These are phyloP conservation scores for Tenthredo mesomela DNA, from an alignment of 2,888 invertebrate species.

Conservation along the genomic window DNA sequence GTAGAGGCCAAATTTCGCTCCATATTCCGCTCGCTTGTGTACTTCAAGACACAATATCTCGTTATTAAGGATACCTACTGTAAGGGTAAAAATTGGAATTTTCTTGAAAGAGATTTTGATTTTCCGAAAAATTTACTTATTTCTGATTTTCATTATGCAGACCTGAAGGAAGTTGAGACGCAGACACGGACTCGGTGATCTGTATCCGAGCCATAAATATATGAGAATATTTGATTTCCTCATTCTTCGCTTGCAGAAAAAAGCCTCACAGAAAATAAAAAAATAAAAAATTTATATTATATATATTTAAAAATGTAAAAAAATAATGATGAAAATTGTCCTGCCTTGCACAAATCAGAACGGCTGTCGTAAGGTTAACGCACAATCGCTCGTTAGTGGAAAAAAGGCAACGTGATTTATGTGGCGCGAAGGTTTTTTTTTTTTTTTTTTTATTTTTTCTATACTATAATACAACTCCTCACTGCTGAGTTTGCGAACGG, in stretches of 20 bases:
- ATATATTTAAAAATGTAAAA: neutral
- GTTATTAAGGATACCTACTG: neutral
- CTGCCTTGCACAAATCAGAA: neutral
- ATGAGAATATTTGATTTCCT: neutral
- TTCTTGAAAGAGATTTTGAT: neutral
- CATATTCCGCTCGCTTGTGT: neutral
- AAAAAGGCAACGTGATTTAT: constrained; percentile 8
- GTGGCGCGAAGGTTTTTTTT: neutral
- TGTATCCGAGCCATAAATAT: neutral
- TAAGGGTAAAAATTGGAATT: neutral
- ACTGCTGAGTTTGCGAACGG: neutral
- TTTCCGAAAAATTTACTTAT: neutral
- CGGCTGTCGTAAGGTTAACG: constrained; percentile 6
- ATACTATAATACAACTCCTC: neutral
- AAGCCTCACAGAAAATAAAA: neutral
- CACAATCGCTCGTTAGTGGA: constrained; percentile 24
- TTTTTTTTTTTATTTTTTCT: neutral
- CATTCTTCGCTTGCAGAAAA: neutral
- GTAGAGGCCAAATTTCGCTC: neutral
- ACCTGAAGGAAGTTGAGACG: neutral
- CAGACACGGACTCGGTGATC: neutral
- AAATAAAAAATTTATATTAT: neutral
- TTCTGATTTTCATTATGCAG: neutral
- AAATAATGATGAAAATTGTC: constrained; percentile 5
- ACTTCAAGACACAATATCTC: neutral